Conservation (phyloP, 2,113 vertebrate species). For the Muntiacus reevesi region DNA sequence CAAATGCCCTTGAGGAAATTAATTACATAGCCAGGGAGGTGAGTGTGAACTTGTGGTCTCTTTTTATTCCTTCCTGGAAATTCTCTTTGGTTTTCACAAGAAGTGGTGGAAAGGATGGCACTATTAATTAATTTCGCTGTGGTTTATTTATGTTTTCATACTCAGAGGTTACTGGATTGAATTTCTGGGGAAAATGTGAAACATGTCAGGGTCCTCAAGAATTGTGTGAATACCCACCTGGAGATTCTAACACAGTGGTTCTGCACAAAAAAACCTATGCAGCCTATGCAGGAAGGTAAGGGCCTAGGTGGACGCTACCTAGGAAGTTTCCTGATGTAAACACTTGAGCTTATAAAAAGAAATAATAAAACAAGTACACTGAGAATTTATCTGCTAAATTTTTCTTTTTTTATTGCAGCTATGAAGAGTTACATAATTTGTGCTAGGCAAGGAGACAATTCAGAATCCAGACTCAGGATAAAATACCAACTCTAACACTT, state of each 20-base stretch:
- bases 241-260: not conserved
- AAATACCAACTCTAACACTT: not conserved
- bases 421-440: not conserved
- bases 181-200: not conserved
- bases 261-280: not conserved
- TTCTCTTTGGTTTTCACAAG: constrained; percentile 42
- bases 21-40: not conserved
- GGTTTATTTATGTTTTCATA: not conserved
- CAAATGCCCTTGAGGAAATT: not conserved
- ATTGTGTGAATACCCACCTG: not conserved
- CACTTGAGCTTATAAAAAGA: not conserved
- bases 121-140: constrained; percentile 33
- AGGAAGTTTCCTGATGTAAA: not conserved
- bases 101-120: not conserved
- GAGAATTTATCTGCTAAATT: not conserved
- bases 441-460: not conserved
- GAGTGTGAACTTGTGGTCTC: not conserved
- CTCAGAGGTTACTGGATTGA: not conserved
- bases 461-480: not conserved
- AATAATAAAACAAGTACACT: not conserved
- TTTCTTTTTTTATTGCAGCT: not conserved
- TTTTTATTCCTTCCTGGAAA: constrained; percentile 34
- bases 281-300: not conserved
- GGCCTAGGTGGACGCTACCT: not conserved
- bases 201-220: not conserved